Evolutionary conservation across 1,140 invertebrate species (phyloP).

Genomic region (Bilobella aurantiaca): DNA sequence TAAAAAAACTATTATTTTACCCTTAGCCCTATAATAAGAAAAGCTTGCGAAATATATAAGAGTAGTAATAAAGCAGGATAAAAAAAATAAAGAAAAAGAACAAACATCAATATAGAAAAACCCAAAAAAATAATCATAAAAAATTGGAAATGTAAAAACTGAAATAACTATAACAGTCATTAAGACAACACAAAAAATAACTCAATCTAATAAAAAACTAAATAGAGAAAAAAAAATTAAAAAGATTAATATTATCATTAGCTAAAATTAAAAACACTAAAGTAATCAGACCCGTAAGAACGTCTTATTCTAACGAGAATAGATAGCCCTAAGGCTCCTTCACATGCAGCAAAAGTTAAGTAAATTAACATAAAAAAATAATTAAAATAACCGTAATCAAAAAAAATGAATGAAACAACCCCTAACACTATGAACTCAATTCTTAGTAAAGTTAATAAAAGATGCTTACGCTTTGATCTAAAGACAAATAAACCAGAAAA

Average conservation of each 20-base stretch:
- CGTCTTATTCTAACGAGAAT: conserved; percentile 50
- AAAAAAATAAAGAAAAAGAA: neutral
- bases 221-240: conserved; percentile 42
- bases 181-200: too few relatives aligned
- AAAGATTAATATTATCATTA: conserved; percentile 34
- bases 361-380: conserved; percentile 48
- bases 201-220: neutral
- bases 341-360: conserved; percentile 50
- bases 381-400: conserved; percentile 43
- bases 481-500: conserved; percentile 35
- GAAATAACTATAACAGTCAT: too few relatives aligned
- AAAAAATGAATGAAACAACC: conserved; percentile 44
- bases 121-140: too few relatives aligned
- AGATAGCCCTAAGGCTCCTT: conserved; percentile 47
- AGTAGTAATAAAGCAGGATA: neutral
- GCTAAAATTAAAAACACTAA: conserved; percentile 44
- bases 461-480: conserved; percentile 45
- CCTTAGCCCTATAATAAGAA: neutral
- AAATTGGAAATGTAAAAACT: too few relatives aligned
- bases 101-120: neutral
- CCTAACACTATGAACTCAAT: conserved; percentile 48
- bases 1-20: conserved; percentile 33
- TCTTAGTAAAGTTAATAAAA: conserved; percentile 44
- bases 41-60: neutral
- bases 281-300: conserved; percentile 47